These are phyloP conservation scores for Hybos culiciformis DNA, from an alignment of 2,888 invertebrate species.

Conservation along the genomic window DNA sequence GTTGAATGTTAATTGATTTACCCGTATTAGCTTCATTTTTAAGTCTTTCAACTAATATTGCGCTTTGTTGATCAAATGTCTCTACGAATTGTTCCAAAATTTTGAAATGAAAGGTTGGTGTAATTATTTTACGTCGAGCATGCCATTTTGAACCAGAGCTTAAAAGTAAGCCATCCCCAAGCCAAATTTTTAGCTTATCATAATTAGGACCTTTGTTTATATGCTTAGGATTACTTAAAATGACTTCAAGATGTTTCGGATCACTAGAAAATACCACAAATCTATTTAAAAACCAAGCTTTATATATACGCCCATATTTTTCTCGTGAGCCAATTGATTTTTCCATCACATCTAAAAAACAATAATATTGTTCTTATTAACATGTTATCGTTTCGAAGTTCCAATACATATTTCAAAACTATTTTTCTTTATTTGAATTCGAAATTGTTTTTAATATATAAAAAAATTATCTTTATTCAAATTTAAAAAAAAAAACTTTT, in stretches of 20 bases:
- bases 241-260: constrained; percentile 37
- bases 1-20: constrained; percentile 41
- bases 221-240: constrained; percentile 23
- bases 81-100: constrained; percentile 59
- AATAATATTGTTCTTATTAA: no score
- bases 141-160: constrained; percentile 44
- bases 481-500: no score
- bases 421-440: no score
- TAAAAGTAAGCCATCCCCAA: constrained; percentile 26
- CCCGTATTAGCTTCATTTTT: constrained; percentile 32
- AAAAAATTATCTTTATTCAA: constrained; percentile 13
- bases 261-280: constrained; percentile 34
- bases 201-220: constrained; percentile 26
- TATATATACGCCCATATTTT: constrained; percentile 34
- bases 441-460: no score
- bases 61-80: constrained; percentile 51
- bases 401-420: no score
- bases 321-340: constrained; percentile 18
- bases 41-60: constrained; percentile 43
- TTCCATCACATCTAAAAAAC: constrained; percentile 22
- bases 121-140: constrained; percentile 51
- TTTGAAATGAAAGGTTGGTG: constrained; percentile 67
- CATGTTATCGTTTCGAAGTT: no score
- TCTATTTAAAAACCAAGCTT: constrained; percentile 36
- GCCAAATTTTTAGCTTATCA: constrained; percentile 23